Evolutionary conservation across 2,113 vertebrate genomes (phyloP).

Genomic region (Saccopteryx bilineata): DNA sequence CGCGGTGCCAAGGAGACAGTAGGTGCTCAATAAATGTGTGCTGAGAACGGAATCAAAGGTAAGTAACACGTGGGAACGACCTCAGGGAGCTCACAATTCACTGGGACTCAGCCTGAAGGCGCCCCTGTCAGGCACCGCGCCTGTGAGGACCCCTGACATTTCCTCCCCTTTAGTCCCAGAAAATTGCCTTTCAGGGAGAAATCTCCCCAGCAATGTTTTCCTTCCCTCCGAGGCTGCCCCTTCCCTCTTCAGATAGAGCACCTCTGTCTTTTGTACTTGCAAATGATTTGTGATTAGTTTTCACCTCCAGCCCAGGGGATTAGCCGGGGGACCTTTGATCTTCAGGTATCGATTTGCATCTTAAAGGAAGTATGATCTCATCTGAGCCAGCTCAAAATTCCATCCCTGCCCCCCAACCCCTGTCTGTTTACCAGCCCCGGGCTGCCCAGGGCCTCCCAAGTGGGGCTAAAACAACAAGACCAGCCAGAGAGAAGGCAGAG

Average conservation of each 20-base stretch:
- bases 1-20: not conserved
- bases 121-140: slow-evolving; percentile 2
- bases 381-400: slow-evolving; percentile 88
- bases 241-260: slow-evolving; percentile 79
- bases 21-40: slow-evolving; percentile 7
- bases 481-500: slow-evolving; percentile 83
- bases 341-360: slow-evolving; percentile 91
- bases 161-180: slow-evolving; percentile 51
- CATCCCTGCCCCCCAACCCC: slow-evolving; percentile 85
- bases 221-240: slow-evolving; percentile 47
- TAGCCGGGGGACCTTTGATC: slow-evolving; percentile 90
- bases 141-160: slow-evolving; percentile 23
- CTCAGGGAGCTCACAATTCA: not conserved
- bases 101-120: not conserved
- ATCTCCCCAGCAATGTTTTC: slow-evolving; percentile 75
- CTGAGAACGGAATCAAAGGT: not conserved
- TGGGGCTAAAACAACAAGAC: slow-evolving; percentile 86
- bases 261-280: slow-evolving; percentile 89
- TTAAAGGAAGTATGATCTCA: slow-evolving; percentile 91
- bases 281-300: slow-evolving; percentile 89
- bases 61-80: not conserved
- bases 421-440: slow-evolving; percentile 86
- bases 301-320: slow-evolving; percentile 89
- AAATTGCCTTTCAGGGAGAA: slow-evolving; percentile 74
- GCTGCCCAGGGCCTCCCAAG: slow-evolving; percentile 87